Evolutionary conservation across 2,113 vertebrate genomes (phyloP).

Genomic region (Henicopernis longicauda): DNA sequence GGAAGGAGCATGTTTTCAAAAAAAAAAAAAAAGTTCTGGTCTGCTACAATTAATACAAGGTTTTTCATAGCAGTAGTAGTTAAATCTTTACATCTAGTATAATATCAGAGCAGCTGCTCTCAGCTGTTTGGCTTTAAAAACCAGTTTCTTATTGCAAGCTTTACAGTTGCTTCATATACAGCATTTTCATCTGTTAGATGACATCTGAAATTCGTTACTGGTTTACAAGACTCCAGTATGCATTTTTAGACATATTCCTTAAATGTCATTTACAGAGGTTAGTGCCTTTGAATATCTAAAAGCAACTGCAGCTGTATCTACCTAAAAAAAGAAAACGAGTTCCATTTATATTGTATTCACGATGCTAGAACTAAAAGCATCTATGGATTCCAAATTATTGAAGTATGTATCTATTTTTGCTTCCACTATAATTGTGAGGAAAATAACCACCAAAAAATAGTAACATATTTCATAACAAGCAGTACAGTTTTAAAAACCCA

Average conservation of each 20-base stretch:
- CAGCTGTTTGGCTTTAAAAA: conserved; percentile 19
- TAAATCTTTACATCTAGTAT: neutral
- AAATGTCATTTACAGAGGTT: conserved; percentile 29
- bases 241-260: conserved; percentile 34
- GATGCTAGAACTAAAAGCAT: conserved; percentile 18
- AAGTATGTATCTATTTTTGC: conserved; percentile 47
- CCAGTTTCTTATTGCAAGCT: neutral
- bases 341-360: conserved; percentile 46
- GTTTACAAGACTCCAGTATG: neutral
- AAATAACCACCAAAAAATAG: conserved; percentile 13
- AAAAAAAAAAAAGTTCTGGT: neutral
- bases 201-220: neutral
- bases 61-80: neutral
- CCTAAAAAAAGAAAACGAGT: conserved; percentile 42
- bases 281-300: conserved; percentile 4
- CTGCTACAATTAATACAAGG: neutral
- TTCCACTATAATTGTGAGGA: conserved; percentile 20
- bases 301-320: conserved; percentile 58
- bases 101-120: conserved; percentile 31
- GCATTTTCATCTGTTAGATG: neutral
- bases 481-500: neutral
- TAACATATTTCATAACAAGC: conserved; percentile 29
- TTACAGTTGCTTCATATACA: neutral
- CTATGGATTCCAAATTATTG: conserved; percentile 41
- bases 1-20: neutral